phyloP scores from a whole-genome alignment of 2,113 vertebrate genomes.

The Himantopus leucocephalus region DNA sequence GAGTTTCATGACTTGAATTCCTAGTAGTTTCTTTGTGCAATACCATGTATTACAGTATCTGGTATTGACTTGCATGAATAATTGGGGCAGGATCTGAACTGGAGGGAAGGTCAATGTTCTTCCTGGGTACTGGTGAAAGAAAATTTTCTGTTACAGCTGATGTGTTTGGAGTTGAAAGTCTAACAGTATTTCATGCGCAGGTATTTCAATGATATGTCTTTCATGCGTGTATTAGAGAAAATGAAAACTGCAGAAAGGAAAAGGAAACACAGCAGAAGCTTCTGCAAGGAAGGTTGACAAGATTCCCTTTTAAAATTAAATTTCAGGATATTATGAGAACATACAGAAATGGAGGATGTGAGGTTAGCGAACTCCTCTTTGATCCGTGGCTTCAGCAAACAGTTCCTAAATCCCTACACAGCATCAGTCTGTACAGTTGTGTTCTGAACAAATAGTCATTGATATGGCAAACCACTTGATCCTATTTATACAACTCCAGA shows the following conservation, averaged over 20 bases:
- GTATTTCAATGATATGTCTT: neutral
- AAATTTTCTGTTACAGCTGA: neutral
- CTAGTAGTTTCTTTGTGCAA: neutral
- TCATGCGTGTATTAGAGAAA: neutral
- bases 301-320: neutral
- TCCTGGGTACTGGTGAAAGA: neutral
- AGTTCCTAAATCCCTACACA: neutral
- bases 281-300: neutral
- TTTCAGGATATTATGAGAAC: neutral
- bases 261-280: neutral
- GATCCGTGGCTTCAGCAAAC: neutral
- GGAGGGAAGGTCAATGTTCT: neutral
- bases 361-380: neutral
- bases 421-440: neutral
- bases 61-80: neutral
- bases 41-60: neutral
- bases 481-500: neutral
- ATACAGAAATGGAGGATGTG: neutral
- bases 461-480: neutral
- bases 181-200: neutral
- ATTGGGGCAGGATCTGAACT: neutral
- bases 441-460: neutral
- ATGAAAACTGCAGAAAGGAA: neutral
- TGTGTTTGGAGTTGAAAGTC: neutral
- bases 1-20: neutral